Evolutionary conservation across 2,888 invertebrate genomes (phyloP).

Genomic region (Drosophila melanosoma): DNA sequence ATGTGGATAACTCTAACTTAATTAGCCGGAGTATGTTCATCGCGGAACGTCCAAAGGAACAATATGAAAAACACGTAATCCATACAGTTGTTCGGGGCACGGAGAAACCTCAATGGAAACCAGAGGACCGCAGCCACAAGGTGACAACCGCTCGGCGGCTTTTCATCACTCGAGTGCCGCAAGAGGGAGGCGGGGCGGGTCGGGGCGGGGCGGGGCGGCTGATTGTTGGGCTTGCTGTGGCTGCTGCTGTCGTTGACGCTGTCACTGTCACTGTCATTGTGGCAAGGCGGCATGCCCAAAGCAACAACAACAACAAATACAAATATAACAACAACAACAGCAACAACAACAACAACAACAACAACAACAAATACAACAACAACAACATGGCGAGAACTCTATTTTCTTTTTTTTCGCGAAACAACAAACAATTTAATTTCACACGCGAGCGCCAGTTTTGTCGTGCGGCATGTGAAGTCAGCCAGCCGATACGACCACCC

Average conservation of each 20-base stretch:
- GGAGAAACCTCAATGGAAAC: slow-evolving; percentile 1
- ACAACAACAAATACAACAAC: slow-evolving; percentile 7
- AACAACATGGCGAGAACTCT: slow-evolving; percentile 49
- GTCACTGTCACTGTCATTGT: slow-evolving; percentile 13
- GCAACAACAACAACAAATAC: slow-evolving; percentile 11
- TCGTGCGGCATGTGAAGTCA: slow-evolving; percentile 78
- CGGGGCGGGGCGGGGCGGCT: slow-evolving; percentile 6
- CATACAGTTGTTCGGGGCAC: slow-evolving; percentile 8
- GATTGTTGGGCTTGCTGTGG: slow-evolving; percentile 15
- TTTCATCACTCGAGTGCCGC: slow-evolving; percentile 45
- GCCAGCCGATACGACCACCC: slow-evolving; percentile 59
- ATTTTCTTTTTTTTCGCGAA: slow-evolving; percentile 74
- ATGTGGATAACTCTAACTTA: slow-evolving; percentile 22
- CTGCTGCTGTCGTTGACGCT: slow-evolving; percentile 13
- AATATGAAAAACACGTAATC: not conserved
- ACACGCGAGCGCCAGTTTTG: slow-evolving; percentile 81
- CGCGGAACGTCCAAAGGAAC: slow-evolving; percentile 4
- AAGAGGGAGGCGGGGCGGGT: slow-evolving; percentile 1
- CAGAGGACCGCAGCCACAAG: slow-evolving; percentile 47
- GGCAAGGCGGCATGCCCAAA: slow-evolving; percentile 20
- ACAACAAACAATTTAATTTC: slow-evolving; percentile 79
- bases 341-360: slow-evolving; percentile 8
- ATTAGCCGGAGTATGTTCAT: slow-evolving; percentile 42
- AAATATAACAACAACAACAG: slow-evolving; percentile 23
- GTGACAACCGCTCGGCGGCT: slow-evolving; percentile 55